Evolutionary conservation across 2,888 invertebrate genomes (phyloP).

Genomic region (Chesias legatella): DNA sequence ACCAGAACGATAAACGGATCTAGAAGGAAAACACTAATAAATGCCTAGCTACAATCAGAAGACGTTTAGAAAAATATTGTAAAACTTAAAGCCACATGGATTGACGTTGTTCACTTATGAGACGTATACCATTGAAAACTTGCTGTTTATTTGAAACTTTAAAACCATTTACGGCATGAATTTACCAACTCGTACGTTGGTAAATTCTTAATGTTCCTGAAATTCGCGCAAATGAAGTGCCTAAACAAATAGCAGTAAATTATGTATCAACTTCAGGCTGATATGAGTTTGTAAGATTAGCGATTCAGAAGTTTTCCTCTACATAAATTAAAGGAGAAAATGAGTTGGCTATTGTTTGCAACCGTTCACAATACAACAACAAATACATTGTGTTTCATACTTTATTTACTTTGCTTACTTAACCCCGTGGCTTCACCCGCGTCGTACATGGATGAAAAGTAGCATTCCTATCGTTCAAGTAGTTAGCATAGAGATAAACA

Average conservation of each 20-base stretch:
- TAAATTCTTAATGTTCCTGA: conserved; percentile 2
- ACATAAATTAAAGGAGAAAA: conserved; percentile 16
- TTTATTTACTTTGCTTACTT: conserved; percentile 3
- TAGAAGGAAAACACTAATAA: too few relatives aligned
- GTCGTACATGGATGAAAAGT: too few relatives aligned
- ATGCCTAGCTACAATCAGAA: too few relatives aligned
- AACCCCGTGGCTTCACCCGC: too few relatives aligned
- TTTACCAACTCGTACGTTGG: conserved; percentile 13
- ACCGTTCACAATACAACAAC: not conserved
- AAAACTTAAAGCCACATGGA: too few relatives aligned
- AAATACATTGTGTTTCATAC: conserved; percentile 9
- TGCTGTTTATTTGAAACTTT: conserved; percentile 17
- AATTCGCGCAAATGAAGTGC: conserved; percentile 12
- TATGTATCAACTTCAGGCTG: conserved; percentile 18
- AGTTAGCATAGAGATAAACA: too few relatives aligned
- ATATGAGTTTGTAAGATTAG: conserved; percentile 21
- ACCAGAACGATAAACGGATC: too few relatives aligned
- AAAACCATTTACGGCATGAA: conserved; percentile 15
- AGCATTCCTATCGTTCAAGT: too few relatives aligned
- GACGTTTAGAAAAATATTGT: too few relatives aligned
- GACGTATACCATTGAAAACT: not conserved
- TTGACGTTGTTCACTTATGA: too few relatives aligned
- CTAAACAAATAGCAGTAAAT: conserved; percentile 22
- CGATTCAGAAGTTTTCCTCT: conserved; percentile 19
- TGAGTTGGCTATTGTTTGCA: conserved; percentile 4